A percentile compares a stretch with the other conserved stretches of the same genome.
Conservation (phyloP, 1,140 invertebrate species). For the Frieseomelitta varia region DNA sequence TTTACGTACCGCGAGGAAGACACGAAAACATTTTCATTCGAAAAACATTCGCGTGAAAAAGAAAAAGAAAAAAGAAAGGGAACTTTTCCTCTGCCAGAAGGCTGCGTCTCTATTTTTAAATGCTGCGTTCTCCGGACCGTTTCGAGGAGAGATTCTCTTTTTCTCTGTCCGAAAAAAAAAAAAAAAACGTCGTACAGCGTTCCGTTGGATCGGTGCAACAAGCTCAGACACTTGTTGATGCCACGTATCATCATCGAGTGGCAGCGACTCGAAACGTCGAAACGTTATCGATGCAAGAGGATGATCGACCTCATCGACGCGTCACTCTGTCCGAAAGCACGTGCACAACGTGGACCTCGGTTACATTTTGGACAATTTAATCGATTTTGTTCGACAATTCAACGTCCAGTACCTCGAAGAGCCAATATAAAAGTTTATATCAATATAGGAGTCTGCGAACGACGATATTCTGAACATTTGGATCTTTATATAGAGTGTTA, state of each 20-base stretch:
- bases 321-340: constrained; percentile 22
- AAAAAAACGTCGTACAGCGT: not conserved
- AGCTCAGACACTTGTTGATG: constrained; percentile 45
- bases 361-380: not conserved
- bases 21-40: constrained; percentile 29
- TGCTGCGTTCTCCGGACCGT: not conserved
- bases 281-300: constrained; percentile 22
- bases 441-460: not conserved
- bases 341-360: constrained; percentile 3
- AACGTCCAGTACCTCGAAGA: not conserved
- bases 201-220: not conserved
- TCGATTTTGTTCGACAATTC: not conserved
- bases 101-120: not conserved
- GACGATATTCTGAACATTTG: not conserved
- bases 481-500: not conserved
- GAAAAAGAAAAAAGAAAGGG: not conserved
- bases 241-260: not conserved
- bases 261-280: not conserved
- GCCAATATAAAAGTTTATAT: not conserved
- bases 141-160: too few relatives aligned
- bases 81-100: not conserved
- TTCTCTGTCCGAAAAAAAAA: too few relatives aligned
- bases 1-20: constrained; percentile 26
- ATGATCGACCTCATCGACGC: constrained; percentile 27
- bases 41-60: not conserved